Base-by-base conservation (phyloP, 2,888 invertebrate species). In the Drosophila ustulata region DNA sequence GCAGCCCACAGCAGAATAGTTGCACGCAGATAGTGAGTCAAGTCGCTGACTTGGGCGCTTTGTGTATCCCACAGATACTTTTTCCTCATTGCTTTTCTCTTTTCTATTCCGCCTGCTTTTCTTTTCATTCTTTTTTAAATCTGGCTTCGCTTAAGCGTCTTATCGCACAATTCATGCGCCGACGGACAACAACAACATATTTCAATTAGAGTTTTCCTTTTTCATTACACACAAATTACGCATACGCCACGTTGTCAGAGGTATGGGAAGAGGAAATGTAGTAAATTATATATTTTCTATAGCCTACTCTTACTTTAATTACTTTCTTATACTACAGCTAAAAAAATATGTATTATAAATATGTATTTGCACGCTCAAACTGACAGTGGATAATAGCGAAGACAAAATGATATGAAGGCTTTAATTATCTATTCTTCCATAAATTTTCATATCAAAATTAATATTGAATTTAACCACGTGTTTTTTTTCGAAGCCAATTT, bases 11-110 rank as follows among this genome's bases (percentile, higher is more conserved):
- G 28, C 28, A 39, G 6, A 51, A 52, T 46, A 52, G 69, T 39
- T 66, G 59, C n/a, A 34, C 34, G 34, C 5, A 37, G 37, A 41
- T 75, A 75, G 32, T 41, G 75, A 79, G 81, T 74, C 87, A 83
- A 75, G 78, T 77, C 67, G 68, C 63, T 56, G 74, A 58, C 68
- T 78, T 78, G 66, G 75, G 70, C 59, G 57, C 66, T 71, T 67
- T 37, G 69, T 78, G 78, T 74, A 87, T 81, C 70, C 30, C 30
- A 32, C 49, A 58, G 49, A 49, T 71, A 74, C 71, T 52, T 71
- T 70, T 69, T 46, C 49, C 53, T 53, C 47, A 63, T 45, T 55
- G 56, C 43, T 52, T n/a, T 6, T 41, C 13, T 41, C 9, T 39
- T 26, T 23, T 23, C n/a, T 28, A 28, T 51, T 34, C 50, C 13